A percentile compares a stretch with the other conserved stretches of the same genome.
phyloP scores from a whole-genome alignment of 2,113 vertebrate species.

The Marmota monax region DNA sequence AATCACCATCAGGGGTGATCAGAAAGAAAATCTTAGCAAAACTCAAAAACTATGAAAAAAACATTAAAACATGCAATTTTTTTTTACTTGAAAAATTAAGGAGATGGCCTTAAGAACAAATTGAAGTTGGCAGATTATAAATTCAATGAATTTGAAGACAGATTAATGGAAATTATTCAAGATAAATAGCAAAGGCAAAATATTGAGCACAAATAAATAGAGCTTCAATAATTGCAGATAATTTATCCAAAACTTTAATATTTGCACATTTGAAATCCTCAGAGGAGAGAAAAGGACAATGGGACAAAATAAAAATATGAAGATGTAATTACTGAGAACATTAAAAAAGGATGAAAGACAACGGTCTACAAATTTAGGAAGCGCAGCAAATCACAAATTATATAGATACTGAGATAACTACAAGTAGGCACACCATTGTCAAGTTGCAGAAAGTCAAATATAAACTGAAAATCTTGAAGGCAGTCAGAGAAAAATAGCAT shows the following conservation, averaged over 20 bases:
- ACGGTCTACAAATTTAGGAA: not conserved
- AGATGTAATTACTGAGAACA: not conserved
- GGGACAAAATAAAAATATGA: not conserved
- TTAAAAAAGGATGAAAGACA: not conserved
- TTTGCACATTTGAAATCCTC: not conserved
- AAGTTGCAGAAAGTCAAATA: not conserved
- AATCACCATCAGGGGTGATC: not conserved
- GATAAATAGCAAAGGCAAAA: not conserved
- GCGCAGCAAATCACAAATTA: not conserved
- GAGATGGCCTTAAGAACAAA: not conserved
- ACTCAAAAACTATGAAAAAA: not conserved
- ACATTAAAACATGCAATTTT: not conserved
- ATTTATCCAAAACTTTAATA: not conserved
- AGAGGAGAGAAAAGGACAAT: not conserved
- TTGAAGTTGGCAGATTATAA: not conserved
- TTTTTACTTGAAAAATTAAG: not conserved
- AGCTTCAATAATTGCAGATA: not conserved
- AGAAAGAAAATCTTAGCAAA: not conserved
- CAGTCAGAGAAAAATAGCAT: not conserved
- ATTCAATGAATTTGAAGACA: not conserved
- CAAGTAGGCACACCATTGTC: not conserved
- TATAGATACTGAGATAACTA: not conserved
- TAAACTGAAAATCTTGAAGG: not conserved
- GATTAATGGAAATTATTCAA: not conserved
- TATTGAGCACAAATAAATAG: not conserved